phyloP scores from a whole-genome alignment of 2,113 vertebrate species.

The Zapornia atra region DNA sequence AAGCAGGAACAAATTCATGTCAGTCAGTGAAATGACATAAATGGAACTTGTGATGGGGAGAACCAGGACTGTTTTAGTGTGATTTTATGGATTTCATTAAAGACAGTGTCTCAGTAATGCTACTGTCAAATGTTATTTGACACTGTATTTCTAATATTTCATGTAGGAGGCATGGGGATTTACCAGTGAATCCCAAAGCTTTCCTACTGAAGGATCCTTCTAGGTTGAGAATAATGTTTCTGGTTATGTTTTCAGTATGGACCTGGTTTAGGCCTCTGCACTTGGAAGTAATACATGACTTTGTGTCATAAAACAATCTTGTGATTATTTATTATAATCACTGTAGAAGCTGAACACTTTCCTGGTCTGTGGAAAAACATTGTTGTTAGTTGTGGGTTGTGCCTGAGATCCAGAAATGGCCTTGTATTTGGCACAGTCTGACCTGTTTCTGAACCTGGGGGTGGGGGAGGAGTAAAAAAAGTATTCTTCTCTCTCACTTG shows the following conservation, averaged over 20 bases:
- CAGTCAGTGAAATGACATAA: neutral
- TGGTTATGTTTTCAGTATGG: neutral
- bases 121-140: neutral
- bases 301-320: neutral
- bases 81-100: neutral
- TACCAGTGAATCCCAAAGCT: neutral
- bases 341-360: neutral
- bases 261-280: neutral
- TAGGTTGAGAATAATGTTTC: neutral
- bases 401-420: neutral
- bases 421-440: neutral
- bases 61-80: neutral
- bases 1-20: neutral
- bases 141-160: neutral
- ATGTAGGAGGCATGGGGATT: neutral
- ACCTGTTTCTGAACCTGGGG: neutral
- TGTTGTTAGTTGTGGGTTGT: neutral
- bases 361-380: neutral
- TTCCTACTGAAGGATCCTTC: neutral
- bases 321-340: neutral
- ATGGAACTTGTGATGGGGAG: neutral
- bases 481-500: neutral
- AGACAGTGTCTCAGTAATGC: neutral
- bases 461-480: no score
- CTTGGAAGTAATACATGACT: neutral